A percentile compares a stretch with the other conserved stretches of the same genome.
phyloP scores from a whole-genome alignment of 2,113 vertebrate genomes.

The Perccottus glenii region DNA sequence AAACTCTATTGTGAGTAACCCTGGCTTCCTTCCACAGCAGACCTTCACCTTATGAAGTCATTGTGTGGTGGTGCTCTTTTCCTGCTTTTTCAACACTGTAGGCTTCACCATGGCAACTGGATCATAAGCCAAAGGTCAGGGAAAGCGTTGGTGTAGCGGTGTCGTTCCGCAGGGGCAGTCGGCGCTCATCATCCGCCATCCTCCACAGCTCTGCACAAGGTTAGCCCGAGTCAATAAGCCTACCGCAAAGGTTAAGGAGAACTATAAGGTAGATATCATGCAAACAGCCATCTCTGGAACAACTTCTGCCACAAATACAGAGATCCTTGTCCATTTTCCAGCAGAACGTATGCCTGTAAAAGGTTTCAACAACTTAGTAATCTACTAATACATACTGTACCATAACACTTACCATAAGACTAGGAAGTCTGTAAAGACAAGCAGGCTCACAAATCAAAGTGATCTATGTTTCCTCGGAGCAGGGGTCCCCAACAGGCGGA shows the following conservation, averaged over 20 bases:
- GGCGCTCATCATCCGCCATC: slow-evolving; percentile 65
- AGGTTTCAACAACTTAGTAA: slow-evolving; percentile 38
- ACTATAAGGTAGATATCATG: slow-evolving; percentile 61
- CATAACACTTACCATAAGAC: no score
- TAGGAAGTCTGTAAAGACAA: neutral
- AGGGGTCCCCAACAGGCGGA: no score
- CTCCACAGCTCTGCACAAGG: slow-evolving; percentile 66
- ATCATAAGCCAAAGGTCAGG: slow-evolving; percentile 69
- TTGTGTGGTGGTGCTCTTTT: slow-evolving; percentile 9
- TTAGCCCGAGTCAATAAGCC: slow-evolving; percentile 69
- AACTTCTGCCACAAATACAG: slow-evolving; percentile 58
- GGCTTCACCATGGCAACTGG: slow-evolving; percentile 72
- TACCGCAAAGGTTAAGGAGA: slow-evolving; percentile 71
- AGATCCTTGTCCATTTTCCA: slow-evolving; percentile 48
- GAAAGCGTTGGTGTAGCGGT: slow-evolving; percentile 50
- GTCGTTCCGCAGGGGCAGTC: neutral
- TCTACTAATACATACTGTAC: slow-evolving; percentile 15
- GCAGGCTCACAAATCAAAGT: no score
- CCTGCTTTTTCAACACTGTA: slow-evolving; percentile 35
- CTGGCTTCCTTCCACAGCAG: neutral
- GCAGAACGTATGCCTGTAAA: slow-evolving; percentile 50
- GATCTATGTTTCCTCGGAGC: no score
- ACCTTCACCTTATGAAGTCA: slow-evolving; percentile 1
- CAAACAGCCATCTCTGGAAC: slow-evolving; percentile 52
- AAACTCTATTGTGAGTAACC: neutral